A percentile compares a stretch with the other conserved stretches of the same genome.
These are phyloP conservation scores for Aurelia sp. DNA, from an alignment of 30 jellyfish, hydroid and myxozoan genomes.

Conservation along the genomic window DNA sequence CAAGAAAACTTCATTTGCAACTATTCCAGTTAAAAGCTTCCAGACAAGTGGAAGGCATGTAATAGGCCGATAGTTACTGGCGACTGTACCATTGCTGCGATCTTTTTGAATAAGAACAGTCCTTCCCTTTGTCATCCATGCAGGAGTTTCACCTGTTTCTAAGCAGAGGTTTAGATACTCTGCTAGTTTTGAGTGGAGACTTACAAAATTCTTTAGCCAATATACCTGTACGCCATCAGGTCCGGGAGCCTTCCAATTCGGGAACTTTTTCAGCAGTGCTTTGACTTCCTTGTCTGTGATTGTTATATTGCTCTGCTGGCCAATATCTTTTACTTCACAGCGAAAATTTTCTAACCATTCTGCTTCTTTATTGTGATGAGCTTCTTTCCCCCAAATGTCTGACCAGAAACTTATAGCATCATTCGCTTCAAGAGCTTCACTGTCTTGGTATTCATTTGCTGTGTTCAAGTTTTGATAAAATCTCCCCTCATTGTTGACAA, in stretches of 20 bases:
- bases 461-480: conserved; percentile 21
- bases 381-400: conserved; percentile 37
- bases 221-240: too few relatives aligned
- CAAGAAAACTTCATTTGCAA: too few relatives aligned
- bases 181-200: conserved; percentile 25
- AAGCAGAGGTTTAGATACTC: conserved; percentile 24
- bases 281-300: conserved; percentile 7
- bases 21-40: too few relatives aligned
- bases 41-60: too few relatives aligned
- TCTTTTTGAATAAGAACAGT: too few relatives aligned
- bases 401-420: conserved; percentile 29
- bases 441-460: conserved; percentile 5
- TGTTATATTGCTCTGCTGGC: conserved; percentile 23
- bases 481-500: conserved; percentile 22
- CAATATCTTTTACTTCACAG: conserved; percentile 20
- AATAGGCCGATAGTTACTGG: too few relatives aligned
- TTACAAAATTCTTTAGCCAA: too few relatives aligned
- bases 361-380: conserved; percentile 20
- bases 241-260: too few relatives aligned
- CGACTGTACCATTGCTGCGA: too few relatives aligned
- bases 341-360: conserved; percentile 20
- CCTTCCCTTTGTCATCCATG: too few relatives aligned
- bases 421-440: conserved; percentile 26
- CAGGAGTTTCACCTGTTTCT: conserved; percentile 47
- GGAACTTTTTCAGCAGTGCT: too few relatives aligned